A percentile compares a stretch with the other conserved stretches of the same genome.
These are phyloP conservation scores for Rotaria sp. DNA, from an alignment of 2,888 invertebrate species.

Conservation along the genomic window DNA sequence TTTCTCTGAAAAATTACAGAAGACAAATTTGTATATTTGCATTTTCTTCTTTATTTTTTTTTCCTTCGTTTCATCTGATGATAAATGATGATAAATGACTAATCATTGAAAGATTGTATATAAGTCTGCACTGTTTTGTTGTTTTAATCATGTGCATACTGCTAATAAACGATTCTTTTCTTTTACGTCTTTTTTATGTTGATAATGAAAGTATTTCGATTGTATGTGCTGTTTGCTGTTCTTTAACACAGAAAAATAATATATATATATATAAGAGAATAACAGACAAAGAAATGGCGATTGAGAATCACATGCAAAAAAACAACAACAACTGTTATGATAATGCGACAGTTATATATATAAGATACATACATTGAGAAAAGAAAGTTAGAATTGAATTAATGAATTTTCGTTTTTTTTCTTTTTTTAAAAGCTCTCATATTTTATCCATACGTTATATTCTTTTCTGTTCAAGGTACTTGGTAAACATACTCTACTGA, in stretches of 20 bases:
- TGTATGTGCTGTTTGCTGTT: not conserved
- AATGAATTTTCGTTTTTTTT: not conserved
- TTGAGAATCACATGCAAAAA: not conserved
- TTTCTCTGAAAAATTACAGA: not conserved
- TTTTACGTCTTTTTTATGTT: not conserved
- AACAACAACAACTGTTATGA: not conserved
- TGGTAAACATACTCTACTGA: not conserved
- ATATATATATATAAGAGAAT: too few relatives aligned
- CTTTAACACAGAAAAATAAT: not conserved
- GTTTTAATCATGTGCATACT: not conserved
- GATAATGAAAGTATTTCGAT: not conserved
- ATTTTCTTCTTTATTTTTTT: not conserved
- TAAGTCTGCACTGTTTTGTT: not conserved
- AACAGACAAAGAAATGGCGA: not conserved
- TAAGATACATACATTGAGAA: not conserved
- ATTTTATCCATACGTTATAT: not conserved
- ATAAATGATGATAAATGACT: slow-evolving; percentile 14
- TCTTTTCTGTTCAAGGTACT: not conserved
- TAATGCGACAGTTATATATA: not conserved
- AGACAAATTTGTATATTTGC: slow-evolving; percentile 9
- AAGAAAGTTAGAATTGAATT: not conserved
- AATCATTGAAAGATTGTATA: not conserved
- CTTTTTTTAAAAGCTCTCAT: not conserved
- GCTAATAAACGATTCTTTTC: not conserved
- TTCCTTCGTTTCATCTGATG: not conserved